Base-by-base conservation (phyloP, 1,140 invertebrate species). In the Helicorthomorpha holstii region DNA sequence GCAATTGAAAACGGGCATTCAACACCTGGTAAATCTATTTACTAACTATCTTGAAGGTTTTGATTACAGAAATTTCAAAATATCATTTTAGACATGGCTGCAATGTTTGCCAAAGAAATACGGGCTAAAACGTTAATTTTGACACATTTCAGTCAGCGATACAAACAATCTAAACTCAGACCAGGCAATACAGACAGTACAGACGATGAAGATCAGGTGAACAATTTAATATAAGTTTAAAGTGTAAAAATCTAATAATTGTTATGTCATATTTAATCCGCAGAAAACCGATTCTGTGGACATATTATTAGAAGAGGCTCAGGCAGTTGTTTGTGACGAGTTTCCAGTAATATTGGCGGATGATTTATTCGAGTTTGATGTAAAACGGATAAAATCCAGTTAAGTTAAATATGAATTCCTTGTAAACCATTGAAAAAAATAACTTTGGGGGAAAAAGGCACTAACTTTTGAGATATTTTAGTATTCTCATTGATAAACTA, bases 101-200 rank as follows among this genome's bases (percentile, higher is more conserved):
- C 61, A 21, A 46, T 53, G 27, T 63, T 71, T 58, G 68, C 67
- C 22, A 54, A 61, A 25, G 25, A 50, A 4, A 59, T 68, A 21
- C 51, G 58, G 48, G 68, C 64, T 2, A 61, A 60, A 57, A 56
- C 59, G 10, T 57, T 73, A 1, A 58, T 72, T 42, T 50, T 73
- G 19, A 69, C 64, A 26, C 71, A 73, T 57, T 70, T 69, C 55
- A 72, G 70, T 57, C 69, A 71, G 57, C 59, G 70, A 34, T 72
- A 71, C 58, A 61, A 59, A 16, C 29, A 16, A 34, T 16, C 16
- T 34, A 7, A 7, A 34, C 29, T 34, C 7, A 34, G 29, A 34
- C 7, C 29, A 34, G 16, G 7, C 7, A 16, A 7, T 16, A 34
- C 7, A 34, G 29, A 16, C 16, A 34, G 29, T 34, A 7, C 7